Evolutionary conservation across 64 coral and sea anemone genomes (phyloP), one percentile per base, ranked within the genome.

Genomic region (Exaiptasia diaphana): DNA sequence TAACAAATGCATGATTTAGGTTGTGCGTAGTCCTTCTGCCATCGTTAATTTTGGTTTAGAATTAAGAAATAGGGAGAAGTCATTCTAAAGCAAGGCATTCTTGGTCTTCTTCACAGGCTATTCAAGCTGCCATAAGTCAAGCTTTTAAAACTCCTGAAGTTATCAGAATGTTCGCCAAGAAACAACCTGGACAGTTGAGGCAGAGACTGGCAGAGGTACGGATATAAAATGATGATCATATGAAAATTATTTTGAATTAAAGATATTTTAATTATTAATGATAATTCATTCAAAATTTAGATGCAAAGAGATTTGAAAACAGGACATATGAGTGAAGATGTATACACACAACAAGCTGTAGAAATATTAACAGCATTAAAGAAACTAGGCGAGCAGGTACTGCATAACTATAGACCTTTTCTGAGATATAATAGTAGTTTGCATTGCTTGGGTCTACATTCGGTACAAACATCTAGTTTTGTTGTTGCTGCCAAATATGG

Each of bases 141-240:
- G 95, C 95, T 35, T 99, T 99, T 31, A 99, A 99, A 67, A 99
- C 95, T 41, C 95, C 95, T 3, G 95, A 99, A 63, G 95, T 99
- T 49, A 99, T 99, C 61, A 78, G 95, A 30, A 85, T 99, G 85
- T 99, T 99, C 71, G 95, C 95, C 4, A 99, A 99, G 68, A 99
- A 99, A 61, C 95, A 99, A 64, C 95, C 95, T 23, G 95, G 95
- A 7, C 95, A 99, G 4, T 75, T 99, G 18, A 77, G 95, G 41
- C 90, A 99, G 44, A 87, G 95, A 70, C 79, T 99, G 0, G 84
- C 89, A 67, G 95, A 99, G 95, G 95, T 99, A 75, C 49, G 49
- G 11, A 24, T n/a, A n/a, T 27, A 35, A 34, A 5, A 29, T 43
- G 23, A 26, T 14, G n/a, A n/a, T n/a, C n/a, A n/a, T n/a, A n/a